These are phyloP conservation scores for Taxidea taxus DNA, from an alignment of 2,113 vertebrate species.

Conservation along the genomic window DNA sequence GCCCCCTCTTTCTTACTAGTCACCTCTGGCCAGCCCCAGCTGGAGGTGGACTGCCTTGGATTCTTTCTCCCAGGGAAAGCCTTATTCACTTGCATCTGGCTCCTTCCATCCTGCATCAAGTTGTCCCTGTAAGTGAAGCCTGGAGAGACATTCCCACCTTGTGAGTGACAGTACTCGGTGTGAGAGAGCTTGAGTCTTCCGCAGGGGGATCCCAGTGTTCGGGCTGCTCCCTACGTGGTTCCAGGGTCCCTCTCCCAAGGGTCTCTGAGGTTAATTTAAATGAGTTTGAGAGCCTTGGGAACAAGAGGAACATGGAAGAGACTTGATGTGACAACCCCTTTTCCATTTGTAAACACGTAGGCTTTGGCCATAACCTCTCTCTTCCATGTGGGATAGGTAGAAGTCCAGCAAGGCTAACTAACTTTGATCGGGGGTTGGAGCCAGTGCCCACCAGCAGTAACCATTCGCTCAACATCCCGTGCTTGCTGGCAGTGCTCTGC, in stretches of 20 bases:
- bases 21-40: not conserved
- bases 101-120: not conserved
- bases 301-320: not conserved
- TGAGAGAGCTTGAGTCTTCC: not conserved
- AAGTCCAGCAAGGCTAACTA: not conserved
- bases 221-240: too few relatives aligned
- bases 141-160: not conserved
- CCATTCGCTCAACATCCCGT: accelerated
- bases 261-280: not conserved
- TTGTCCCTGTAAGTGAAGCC: not conserved
- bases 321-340: not conserved
- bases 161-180: not conserved
- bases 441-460: not conserved
- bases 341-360: not conserved
- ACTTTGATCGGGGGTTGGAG: not conserved
- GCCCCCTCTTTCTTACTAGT: not conserved
- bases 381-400: not conserved
- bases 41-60: not conserved
- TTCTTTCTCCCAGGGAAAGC: not conserved
- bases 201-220: not conserved
- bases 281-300: not conserved
- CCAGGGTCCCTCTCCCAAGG: too few relatives aligned
- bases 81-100: not conserved
- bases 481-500: accelerated
- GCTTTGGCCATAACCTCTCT: not conserved